Evolutionary conservation across 1,140 invertebrate genomes (phyloP), one percentile per base, ranked within the genome.

Genomic region (Himalopsyche phryganea): DNA sequence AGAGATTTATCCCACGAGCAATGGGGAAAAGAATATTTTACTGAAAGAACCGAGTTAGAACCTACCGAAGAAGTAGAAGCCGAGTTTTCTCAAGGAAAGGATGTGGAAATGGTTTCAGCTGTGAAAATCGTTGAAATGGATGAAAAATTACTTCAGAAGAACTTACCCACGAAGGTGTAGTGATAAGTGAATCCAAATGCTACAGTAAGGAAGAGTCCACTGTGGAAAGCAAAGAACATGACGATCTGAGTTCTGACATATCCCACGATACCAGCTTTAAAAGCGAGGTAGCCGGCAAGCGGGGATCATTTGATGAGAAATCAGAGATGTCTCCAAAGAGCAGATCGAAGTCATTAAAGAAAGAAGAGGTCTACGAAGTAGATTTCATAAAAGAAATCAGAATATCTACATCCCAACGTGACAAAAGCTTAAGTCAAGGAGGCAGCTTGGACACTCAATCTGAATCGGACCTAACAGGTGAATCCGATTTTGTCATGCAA

Each of bases 391-490:
- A 79, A 65, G 76, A 79, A 70, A 76, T 79, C 38, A 77, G 73
- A 65, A 66, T 79, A 15, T 77, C 75, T 0, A 76, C 74, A 10
- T 79, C 76, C 11, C 76, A 76, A 32, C 67, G 75, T 18, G 75
- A 76, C 61, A 77, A 74, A 59, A 69, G 71, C 14, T 77, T 76
- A 63, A 80, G 77, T 66, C 69, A 72, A 59, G 77, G 75, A 42
- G 76, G 75, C 40, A 81, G 80, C 68, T 79, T 79, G 66, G 80
- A 82, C 66, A 81, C 78, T 11, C 78, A 80, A 61, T 81, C 79
- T 4, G 80, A 81, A 68, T 79, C 75, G 4, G 79, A 80, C 67
- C 66, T 74, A 55, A 78, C 75, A 32, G 76, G 76, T 32, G 77
- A 78, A 66, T 69, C 76, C 46, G 75, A 63, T 46, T 52, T 63